Evolutionary conservation across 1,140 invertebrate species (phyloP).

Genomic region (Drosophila sp.): DNA sequence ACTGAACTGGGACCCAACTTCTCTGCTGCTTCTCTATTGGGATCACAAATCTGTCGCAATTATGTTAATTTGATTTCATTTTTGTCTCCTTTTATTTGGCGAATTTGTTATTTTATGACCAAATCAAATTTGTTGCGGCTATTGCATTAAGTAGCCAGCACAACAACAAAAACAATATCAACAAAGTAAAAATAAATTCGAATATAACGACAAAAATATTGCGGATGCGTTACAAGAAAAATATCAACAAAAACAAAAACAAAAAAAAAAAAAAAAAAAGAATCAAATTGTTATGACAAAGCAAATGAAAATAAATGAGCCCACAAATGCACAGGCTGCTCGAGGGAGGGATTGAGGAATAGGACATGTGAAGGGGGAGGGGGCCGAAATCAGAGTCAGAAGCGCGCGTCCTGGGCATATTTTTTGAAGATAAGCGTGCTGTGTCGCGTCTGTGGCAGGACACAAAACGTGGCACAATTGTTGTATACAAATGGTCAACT

Average conservation of each 20-base stretch:
- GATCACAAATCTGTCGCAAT: conserved; percentile 73
- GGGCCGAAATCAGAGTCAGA: conserved; percentile 20
- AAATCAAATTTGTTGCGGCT: conserved; percentile 78
- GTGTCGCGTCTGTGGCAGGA: conserved; percentile 34
- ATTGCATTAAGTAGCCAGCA: conserved; percentile 72
- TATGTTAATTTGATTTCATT: conserved; percentile 78
- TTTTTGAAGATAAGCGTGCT: conserved; percentile 54
- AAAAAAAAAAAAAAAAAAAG: conserved; percentile 56
- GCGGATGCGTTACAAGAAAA: conserved; percentile 32
- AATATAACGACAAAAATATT: conserved; percentile 55
- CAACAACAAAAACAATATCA: conserved; percentile 31
- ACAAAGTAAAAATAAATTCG: conserved; percentile 38
- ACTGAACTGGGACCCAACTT: conserved; percentile 11
- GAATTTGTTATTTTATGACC: conserved; percentile 57
- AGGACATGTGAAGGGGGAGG: conserved; percentile 1
- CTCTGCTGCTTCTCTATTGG: conserved; percentile 15
- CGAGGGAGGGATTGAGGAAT: not conserved
- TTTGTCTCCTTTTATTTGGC: conserved; percentile 45
- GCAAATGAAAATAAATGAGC: conserved; percentile 83
- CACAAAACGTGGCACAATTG: conserved; percentile 70
- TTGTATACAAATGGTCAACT: conserved; percentile 83
- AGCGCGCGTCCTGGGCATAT: conserved; percentile 36
- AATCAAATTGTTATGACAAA: conserved; percentile 82
- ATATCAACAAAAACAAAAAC: conserved; percentile 20
- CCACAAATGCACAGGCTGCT: conserved; percentile 63